These are phyloP conservation scores for Osedax fenrisi DNA, from an alignment of 2,888 invertebrate species.

Conservation along the genomic window DNA sequence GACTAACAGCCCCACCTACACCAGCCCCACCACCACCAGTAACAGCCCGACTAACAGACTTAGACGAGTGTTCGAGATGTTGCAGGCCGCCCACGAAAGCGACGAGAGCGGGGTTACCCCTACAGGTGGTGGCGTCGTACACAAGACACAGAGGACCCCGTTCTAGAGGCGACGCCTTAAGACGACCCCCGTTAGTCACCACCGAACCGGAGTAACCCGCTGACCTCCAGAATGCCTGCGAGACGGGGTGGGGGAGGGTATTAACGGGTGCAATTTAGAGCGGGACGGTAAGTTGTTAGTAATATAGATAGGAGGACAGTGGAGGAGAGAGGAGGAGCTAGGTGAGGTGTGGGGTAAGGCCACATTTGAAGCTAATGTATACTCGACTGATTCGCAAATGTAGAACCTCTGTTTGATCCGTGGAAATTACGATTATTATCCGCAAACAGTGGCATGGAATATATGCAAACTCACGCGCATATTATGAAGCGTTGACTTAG, in stretches of 20 bases:
- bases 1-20: too few relatives aligned
- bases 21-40: too few relatives aligned
- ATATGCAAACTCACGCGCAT: too few relatives aligned
- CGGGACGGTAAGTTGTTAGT: not conserved
- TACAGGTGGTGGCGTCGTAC: constrained; percentile 47
- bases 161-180: constrained; percentile 27
- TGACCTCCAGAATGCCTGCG: constrained; percentile 45
- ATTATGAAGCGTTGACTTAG: too few relatives aligned
- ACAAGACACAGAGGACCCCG: constrained; percentile 46
- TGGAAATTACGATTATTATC: too few relatives aligned
- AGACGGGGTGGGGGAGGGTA: too few relatives aligned
- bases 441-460: too few relatives aligned
- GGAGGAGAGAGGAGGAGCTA: not conserved
- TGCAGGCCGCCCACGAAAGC: constrained; percentile 49
- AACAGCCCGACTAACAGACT: constrained; percentile 37
- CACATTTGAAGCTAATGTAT: not conserved
- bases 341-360: not conserved
- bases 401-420: too few relatives aligned
- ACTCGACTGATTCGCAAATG: too few relatives aligned
- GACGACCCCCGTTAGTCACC: constrained; percentile 43
- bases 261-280: too few relatives aligned
- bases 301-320: not conserved
- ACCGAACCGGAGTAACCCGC: constrained; percentile 49
- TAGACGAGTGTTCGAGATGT: constrained; percentile 38
- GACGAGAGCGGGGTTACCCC: constrained; percentile 49